A percentile compares a stretch with the other conserved stretches of the same genome.
phyloP scores from a whole-genome alignment of 2,888 invertebrate genomes.

The Gibbula magus region DNA sequence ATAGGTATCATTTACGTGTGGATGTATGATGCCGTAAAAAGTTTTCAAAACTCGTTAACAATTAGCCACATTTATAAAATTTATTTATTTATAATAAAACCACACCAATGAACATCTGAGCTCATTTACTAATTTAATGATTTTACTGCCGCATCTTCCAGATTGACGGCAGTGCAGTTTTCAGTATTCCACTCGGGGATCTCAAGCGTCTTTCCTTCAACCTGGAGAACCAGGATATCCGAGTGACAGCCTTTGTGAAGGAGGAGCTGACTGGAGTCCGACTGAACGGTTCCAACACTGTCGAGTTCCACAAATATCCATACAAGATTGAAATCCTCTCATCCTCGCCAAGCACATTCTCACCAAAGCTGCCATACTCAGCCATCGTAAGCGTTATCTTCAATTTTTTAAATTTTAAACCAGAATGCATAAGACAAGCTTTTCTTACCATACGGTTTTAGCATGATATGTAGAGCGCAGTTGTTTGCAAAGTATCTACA shows the following conservation, averaged over 20 bases:
- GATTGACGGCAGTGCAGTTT: conserved; percentile 41
- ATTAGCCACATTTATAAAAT: too few species aligned
- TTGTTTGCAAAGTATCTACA: too few species aligned
- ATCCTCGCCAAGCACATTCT: conserved; percentile 46
- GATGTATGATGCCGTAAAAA: too few species aligned
- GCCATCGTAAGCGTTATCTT: conserved; percentile 41
- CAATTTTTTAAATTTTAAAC: too few species aligned
- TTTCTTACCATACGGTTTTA: too few species aligned
- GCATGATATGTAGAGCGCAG: too few species aligned
- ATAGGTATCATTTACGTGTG: too few species aligned
- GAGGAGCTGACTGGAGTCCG: not conserved
- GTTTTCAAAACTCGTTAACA: too few species aligned
- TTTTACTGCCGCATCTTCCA: not conserved
- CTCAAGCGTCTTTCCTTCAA: not conserved
- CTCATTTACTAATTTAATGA: not conserved
- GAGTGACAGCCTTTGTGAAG: not conserved
- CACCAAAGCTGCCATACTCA: conserved; percentile 51
- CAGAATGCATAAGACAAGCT: too few species aligned
- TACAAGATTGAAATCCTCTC: conserved; percentile 49
- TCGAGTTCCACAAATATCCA: conserved; percentile 22
- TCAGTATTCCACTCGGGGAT: conserved; percentile 30
- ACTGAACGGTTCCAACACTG: conserved; percentile 11
- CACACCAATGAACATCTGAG: not conserved
- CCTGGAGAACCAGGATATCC: not conserved
- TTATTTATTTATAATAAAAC: too few species aligned